Evolutionary conservation across 92 coral and sea anemone species (phyloP), one percentile per base, ranked within the genome.

Genomic region (Anthopleura xanthogrammica): DNA sequence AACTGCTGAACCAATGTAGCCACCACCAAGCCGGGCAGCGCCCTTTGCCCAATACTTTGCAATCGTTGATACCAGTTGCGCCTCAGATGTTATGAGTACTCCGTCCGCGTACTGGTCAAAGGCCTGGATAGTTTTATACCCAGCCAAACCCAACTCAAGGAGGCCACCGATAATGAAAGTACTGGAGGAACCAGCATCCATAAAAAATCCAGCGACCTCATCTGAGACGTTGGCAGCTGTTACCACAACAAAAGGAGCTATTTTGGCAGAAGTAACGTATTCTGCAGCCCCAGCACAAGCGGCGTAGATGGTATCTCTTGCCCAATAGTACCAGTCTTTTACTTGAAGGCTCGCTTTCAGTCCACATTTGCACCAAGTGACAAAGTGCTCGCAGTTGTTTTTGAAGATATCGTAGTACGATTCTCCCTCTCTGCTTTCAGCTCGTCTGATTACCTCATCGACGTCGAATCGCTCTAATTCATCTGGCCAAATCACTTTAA

Each of bases 311-410:
- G 64, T 22, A 20, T 46, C 40, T 46, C 62, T 46, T 2, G 13
- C 24, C 56, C 23, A 2, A 1, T 9, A 0, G 9, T 3, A 12
- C 80, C 80, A 77, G 22, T 46, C 55, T 17, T 78, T 16, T 13
- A 78, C 81, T 56, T 54, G 66, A n/a, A 56, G 68, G 23, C 81
- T 78, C 19, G 56, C 70, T 13, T 78, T 78, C 41, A 78, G 81
- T 9, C 70, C 81, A 78, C 70, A 78, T 52, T 23, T 78, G 50
- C 70, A 78, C 81, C 81, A 78, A 39, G 81, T 54, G 46, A 29
- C 70, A 3, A 78, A 56, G 50, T 56, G 41, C 41, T 78, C 81
- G 22, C 81, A 78, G 81, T 78, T 78, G 81, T 78, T 78, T 62
- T 22, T 42, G 7, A 56, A 70, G 60, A 78, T 11, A 39, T 42